Percentiles rank a stretch among this genome's conserved stretches.
Evolutionary conservation across 2,113 vertebrate species (phyloP).

Genomic region (Ivindomyrus marchei): DNA sequence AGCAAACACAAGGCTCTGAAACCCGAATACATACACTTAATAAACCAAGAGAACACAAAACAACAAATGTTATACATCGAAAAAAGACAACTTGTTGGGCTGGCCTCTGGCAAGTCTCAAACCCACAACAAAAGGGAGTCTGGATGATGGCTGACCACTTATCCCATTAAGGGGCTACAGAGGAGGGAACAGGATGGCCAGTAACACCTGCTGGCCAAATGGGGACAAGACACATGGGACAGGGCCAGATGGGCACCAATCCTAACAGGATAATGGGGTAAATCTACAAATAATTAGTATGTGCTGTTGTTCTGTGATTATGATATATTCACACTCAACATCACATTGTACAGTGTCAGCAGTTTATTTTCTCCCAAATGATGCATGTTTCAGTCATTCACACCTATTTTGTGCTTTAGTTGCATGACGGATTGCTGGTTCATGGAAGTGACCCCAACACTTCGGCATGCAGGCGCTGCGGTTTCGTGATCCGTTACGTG

Average conservation of each 20-base stretch:
- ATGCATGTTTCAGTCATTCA: not conserved
- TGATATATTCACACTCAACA: not conserved
- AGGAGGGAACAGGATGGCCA: not conserved
- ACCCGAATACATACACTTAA: not conserved
- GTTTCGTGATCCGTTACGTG: conserved; percentile 67
- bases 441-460: conserved; percentile 67
- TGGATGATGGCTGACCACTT: not conserved
- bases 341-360: not conserved
- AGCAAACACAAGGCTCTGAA: no score
- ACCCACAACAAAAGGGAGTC: no score
- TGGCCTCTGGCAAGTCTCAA: no score
- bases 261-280: not conserved
- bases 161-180: no score
- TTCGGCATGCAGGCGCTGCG: conserved; percentile 62
- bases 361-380: not conserved
- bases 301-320: not conserved
- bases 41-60: no score
- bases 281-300: not conserved
- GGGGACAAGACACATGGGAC: not conserved
- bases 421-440: conserved; percentile 68
- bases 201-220: not conserved
- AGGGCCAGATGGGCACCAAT: not conserved
- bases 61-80: no score
- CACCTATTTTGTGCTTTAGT: conserved; percentile 33
- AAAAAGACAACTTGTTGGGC: no score